Evolutionary conservation across 2,113 vertebrate genomes (phyloP).

Genomic region (Garra rufa): DNA sequence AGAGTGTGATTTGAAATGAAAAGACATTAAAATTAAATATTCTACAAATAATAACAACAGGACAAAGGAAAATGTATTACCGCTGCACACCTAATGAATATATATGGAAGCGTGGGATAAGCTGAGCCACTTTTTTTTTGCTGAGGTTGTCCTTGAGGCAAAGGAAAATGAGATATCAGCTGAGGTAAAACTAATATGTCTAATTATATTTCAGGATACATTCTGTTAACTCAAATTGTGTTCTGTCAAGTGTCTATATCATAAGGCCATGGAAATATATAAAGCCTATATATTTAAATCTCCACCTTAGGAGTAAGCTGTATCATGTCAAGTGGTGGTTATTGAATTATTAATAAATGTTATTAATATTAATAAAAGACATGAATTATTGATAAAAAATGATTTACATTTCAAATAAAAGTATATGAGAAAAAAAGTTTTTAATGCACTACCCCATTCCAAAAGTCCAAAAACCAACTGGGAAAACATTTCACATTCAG

Average conservation of each 20-base stretch:
- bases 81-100: not conserved
- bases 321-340: not conserved
- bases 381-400: not conserved
- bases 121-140: not conserved
- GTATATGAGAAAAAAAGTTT: not conserved
- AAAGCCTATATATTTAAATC: not conserved
- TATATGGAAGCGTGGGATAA: not conserved
- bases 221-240: not conserved
- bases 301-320: not conserved
- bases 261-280: not conserved
- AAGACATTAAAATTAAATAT: conserved; percentile 18
- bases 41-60: not conserved
- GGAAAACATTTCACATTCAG: not conserved
- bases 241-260: not conserved
- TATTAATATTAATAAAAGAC: not conserved
- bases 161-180: not conserved
- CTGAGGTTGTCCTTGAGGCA: not conserved
- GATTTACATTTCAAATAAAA: not conserved
- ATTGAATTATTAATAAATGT: not conserved
- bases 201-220: not conserved
- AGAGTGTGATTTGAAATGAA: conserved; percentile 32
- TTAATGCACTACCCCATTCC: not conserved
- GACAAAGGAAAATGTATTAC: not conserved
- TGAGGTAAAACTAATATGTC: conserved; percentile 19
- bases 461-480: too few relatives aligned